Evolutionary conservation across 1,140 invertebrate species (phyloP), one percentile per base, ranked within the genome.

Genomic region (Prorops nasuta): DNA sequence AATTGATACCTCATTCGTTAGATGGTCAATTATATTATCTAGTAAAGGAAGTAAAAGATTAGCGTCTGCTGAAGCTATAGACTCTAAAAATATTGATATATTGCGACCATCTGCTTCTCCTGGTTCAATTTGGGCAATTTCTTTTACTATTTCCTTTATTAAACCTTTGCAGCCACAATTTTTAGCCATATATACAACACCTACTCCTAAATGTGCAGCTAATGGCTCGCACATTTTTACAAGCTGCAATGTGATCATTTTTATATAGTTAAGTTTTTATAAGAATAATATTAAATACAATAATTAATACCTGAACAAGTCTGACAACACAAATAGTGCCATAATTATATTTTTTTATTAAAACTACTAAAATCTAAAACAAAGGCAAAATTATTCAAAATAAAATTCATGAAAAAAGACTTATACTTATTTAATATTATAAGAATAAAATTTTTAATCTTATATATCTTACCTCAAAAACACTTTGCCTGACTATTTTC

Each of bases 261-360:
- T n/a, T n/a, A n/a, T n/a, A n/a, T n/a, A 46, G 43, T 49, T 19
- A 42, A 3, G 40, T 18, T 12, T 18, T 40, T 22, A 40, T 31
- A 38, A 50, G 15, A 40, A 22, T 44, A 7, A 16, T 50, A 6
- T 45, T 20, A 38, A 32, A 47, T 12, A 18, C 50, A 38, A 24
- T 48, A 49, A 37, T 54, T 40, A 15, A 43, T 73, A 86, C 84
- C 80, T 86, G 84, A 49, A 86, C 81, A 53, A 86, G 75, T 75
- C 84, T 84, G 18, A 86, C 79, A 20, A 83, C 78, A 60, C 84
- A 87, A 32, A 80, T 81, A 14, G 85, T 77, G 0, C 81, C 84
- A 76, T 94, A 90, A 60, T 90, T 90, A 66, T 91, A 92, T 34
- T 82, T 83, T 65, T 91, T 91, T 17, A 94, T 84, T 16, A 92